Base-by-base conservation (phyloP, 2,113 vertebrate genomes). In the Solenodon paradoxus region DNA sequence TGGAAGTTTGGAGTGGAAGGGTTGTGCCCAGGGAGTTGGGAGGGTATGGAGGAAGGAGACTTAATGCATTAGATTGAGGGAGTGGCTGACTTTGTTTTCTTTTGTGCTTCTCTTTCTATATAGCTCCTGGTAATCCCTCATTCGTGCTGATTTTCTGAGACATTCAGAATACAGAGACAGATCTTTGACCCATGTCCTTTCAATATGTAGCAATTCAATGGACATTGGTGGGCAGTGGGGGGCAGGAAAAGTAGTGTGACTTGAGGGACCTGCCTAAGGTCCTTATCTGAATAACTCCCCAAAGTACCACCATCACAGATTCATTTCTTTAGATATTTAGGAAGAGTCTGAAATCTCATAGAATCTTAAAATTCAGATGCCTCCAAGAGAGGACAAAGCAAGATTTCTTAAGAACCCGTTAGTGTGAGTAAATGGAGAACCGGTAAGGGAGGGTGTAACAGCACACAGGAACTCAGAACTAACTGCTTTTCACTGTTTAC, bases 101-200 rank as follows among this genome's bases (percentile, higher is more conserved):
- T 87, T 69, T 81, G 38, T 82, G 78, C 63, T n/a, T n/a, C 47
- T 87, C 32, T 30, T 87, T 51, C 57, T 61, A n/a, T 20, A 0
- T 57, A 72, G 82, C 83, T 89, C 15, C 87, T 64, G 28, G 26
- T 63, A n/a, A 92, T 63, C 42, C 90, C 13, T 40, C 45, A 51
- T 61, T 19, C 79, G 55, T 72, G 61, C 92, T 79, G 28, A 24
- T 63, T 87, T 68, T 83, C 92, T 91, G 61, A 85, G 81, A 85
- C 82, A 72, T 2, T 0, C 9, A 47, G 78, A 66, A 42, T 61
- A 9, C n/a, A n/a, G n/a, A n/a, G n/a, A 53, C 68, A 93, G n/a
- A 17, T 42, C 35, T 35, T 74, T 45, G 72, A 35, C 3, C 11
- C 13, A 20, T 0, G 2, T 75, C 71, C 71, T 92, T 92, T 47